Percentiles rank a stretch among this genome's conserved stretches.
phyloP scores from a whole-genome alignment of 2,113 vertebrate species.

The Sphaerodactylus townsendi region DNA sequence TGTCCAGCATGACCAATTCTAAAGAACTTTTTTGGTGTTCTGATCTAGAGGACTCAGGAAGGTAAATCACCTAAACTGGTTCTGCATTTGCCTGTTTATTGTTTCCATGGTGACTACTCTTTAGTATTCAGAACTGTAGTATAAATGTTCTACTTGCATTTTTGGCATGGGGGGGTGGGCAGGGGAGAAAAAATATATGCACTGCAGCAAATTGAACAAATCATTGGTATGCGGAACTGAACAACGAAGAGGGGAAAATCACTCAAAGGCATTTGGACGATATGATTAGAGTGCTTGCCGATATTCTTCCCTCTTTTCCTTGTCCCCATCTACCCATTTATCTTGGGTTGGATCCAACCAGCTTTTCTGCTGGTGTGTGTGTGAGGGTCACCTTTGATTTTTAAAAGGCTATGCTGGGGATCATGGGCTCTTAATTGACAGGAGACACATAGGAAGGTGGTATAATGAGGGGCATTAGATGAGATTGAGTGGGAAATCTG shows the following conservation, averaged over 20 bases:
- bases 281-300: background rate
- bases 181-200: background rate
- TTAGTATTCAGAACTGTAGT: conserved; percentile 40
- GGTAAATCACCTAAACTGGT: conserved; percentile 50
- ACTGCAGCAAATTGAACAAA: conserved; percentile 24
- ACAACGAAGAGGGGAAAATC: background rate
- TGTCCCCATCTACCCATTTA: background rate
- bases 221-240: background rate
- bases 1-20: background rate
- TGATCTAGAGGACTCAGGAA: conserved; percentile 18
- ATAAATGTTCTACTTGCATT: conserved; percentile 25
- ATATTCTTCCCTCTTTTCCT: background rate
- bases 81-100: conserved; percentile 37
- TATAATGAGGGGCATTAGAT: no score
- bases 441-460: no score
- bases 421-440: no score
- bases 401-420: no score
- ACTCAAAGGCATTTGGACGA: background rate
- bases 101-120: conserved; percentile 58
- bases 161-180: background rate
- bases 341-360: background rate
- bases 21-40: background rate
- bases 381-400: no score
- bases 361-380: no score
- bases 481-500: no score